Percentiles rank a stretch among this genome's conserved stretches.
These are phyloP conservation scores for Xanthia togata DNA, from an alignment of 2,888 invertebrate species.

Conservation along the genomic window DNA sequence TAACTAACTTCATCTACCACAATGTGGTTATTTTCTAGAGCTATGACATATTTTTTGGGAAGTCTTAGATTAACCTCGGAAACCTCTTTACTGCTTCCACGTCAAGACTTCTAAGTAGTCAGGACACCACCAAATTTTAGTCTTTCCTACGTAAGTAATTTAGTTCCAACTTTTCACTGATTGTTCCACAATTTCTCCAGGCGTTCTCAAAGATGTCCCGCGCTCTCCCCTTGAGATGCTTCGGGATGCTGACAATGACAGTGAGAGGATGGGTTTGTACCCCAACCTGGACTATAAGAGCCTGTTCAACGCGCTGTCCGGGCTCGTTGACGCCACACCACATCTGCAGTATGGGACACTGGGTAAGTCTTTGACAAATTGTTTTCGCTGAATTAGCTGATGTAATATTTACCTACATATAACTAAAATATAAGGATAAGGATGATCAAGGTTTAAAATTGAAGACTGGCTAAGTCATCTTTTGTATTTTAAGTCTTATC, in stretches of 20 bases:
- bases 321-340: slow-evolving; percentile 98
- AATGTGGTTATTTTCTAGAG: background rate
- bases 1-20: background rate
- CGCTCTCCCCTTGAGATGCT: slow-evolving; percentile 97
- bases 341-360: slow-evolving; percentile 96
- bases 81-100: background rate
- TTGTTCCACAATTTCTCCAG: slow-evolving; percentile 84
- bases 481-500: background rate
- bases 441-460: background rate
- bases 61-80: background rate
- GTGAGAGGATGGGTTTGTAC: slow-evolving; percentile 96
- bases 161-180: background rate
- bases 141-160: background rate
- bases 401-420: background rate
- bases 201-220: slow-evolving; percentile 98
- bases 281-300: slow-evolving; percentile 99
- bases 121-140: background rate
- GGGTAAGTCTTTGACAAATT: too few species aligned
- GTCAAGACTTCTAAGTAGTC: background rate
- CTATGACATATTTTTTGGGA: too few species aligned
- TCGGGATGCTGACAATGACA: slow-evolving; percentile 96
- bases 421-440: background rate
- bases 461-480: background rate
- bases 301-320: slow-evolving; percentile 97
- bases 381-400: background rate